phyloP scores from a whole-genome alignment of 2,888 invertebrate genomes.

The Synergus umbraculus region DNA sequence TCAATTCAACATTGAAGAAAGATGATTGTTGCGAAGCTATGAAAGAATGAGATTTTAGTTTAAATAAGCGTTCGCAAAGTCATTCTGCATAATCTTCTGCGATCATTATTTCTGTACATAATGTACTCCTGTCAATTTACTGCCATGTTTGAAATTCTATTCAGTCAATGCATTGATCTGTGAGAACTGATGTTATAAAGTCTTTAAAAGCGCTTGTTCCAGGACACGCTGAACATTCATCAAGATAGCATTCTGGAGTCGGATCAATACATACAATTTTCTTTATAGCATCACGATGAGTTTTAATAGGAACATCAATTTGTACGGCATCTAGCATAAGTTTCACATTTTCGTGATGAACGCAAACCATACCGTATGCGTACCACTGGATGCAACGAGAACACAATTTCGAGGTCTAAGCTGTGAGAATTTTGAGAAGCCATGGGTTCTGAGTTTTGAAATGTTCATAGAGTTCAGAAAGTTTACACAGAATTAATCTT shows the following conservation, averaged over 20 bases:
- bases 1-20: too few species aligned
- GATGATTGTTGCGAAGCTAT: too few species aligned
- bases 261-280: conserved; percentile 7
- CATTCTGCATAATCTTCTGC: too few species aligned
- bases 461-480: neutral
- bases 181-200: neutral
- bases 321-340: conserved; percentile 46
- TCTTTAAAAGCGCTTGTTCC: conserved; percentile 6
- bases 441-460: conserved; percentile 8
- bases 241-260: conserved; percentile 42
- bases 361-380: conserved; percentile 54
- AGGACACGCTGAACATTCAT: conserved; percentile 44
- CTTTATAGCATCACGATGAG: neutral
- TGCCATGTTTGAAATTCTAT: too few species aligned
- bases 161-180: too few species aligned
- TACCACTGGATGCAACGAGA: conserved; percentile 52
- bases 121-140: too few species aligned
- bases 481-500: too few species aligned
- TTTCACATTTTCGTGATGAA: conserved; percentile 49
- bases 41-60: too few species aligned
- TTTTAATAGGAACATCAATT: neutral
- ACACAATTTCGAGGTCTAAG: conserved; percentile 52
- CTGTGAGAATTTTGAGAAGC: conserved; percentile 42
- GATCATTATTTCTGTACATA: too few species aligned
- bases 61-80: too few species aligned